phyloP scores from a whole-genome alignment of 2,113 vertebrate genomes.

The Lepisosteus osseus region DNA sequence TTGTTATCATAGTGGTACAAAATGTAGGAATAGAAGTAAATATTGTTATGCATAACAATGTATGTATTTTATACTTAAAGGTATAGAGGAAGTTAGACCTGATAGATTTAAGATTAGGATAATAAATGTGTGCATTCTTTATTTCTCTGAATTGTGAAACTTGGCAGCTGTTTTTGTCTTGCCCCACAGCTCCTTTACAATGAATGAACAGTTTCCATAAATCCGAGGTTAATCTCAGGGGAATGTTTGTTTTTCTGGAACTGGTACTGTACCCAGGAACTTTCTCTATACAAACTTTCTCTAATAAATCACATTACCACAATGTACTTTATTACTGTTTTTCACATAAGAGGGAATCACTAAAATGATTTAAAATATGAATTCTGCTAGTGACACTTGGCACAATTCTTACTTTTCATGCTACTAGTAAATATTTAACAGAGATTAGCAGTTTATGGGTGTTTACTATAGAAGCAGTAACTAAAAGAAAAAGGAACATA shows the following conservation, averaged over 20 bases:
- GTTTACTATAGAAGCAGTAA: no score
- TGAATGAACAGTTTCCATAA: background rate
- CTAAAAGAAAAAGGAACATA: no score
- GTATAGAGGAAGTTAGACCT: background rate
- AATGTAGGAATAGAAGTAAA: no score
- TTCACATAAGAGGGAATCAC: no score
- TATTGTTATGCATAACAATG: background rate
- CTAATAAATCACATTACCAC: no score
- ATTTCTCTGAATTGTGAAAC: background rate
- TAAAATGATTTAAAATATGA: no score
- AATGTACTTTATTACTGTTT: no score
- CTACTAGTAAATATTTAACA: no score
- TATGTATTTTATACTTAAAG: background rate
- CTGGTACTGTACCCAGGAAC: constrained; percentile 9
- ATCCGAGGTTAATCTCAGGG: constrained; percentile 5
- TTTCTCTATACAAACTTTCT: background rate
- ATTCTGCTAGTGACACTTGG: no score
- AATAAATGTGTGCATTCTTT: background rate
- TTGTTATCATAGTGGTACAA: no score
- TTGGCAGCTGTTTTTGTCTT: background rate
- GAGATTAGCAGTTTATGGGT: no score
- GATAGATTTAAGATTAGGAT: background rate
- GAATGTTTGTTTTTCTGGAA: constrained; percentile 6
- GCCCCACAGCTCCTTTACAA: background rate
- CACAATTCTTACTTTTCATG: no score